These are phyloP conservation scores for Tolypeutes matacus DNA, from an alignment of 2,797 vertebrate genomes.

Conservation along the genomic window DNA sequence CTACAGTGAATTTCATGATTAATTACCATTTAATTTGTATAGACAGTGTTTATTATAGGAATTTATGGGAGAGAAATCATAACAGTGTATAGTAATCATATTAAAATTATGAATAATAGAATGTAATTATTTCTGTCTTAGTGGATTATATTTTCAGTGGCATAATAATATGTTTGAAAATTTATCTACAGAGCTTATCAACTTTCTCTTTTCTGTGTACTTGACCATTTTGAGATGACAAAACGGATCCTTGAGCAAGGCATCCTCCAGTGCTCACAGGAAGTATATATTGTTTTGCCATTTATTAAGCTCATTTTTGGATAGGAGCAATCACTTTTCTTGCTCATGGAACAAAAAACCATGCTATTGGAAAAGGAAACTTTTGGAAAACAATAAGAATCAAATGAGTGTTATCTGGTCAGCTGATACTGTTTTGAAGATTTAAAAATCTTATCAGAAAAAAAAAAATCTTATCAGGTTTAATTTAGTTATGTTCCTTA, in stretches of 20 bases:
- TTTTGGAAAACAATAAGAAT: conserved; percentile 29
- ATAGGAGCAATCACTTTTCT: background rate
- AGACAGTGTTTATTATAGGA: conserved; percentile 12
- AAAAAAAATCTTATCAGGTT: background rate
- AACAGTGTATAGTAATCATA: background rate
- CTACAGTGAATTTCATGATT: conserved; percentile 23
- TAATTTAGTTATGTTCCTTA: conserved; percentile 51
- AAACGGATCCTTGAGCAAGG: background rate
- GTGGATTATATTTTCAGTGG: conserved; percentile 40
- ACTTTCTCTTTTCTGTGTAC: background rate
- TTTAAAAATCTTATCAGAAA: background rate
- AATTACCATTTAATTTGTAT: background rate
- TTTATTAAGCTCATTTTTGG: background rate
- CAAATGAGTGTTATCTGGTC: background rate
- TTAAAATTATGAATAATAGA: conserved; percentile 31
- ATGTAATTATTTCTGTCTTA: conserved; percentile 5
- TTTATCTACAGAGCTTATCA: conserved; percentile 3
- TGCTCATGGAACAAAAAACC: conserved; percentile 1
- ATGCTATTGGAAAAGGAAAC: background rate
- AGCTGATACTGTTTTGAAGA: conserved; percentile 48
- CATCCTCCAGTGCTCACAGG: background rate
- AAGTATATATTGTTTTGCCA: background rate
- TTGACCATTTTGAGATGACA: background rate
- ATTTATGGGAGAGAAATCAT: conserved; percentile 13
- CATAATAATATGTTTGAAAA: conserved; percentile 31